Percentiles rank a stretch among this genome's conserved stretches.
These are phyloP conservation scores for Penaeus japonicus DNA, from an alignment of 1,140 invertebrate species.

Conservation along the genomic window DNA sequence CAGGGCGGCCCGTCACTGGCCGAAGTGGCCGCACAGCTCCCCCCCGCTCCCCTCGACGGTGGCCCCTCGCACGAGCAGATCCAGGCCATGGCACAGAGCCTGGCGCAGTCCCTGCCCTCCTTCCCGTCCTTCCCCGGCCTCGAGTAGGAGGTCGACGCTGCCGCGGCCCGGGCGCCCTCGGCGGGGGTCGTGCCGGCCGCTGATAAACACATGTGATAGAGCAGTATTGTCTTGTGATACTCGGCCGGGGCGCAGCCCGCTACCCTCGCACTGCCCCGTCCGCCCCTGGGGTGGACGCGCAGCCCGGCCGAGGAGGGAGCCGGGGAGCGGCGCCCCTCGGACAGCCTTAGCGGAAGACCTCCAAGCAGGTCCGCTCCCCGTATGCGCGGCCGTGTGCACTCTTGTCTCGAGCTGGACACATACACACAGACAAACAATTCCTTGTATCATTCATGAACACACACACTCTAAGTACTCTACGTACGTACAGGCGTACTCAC, in stretches of 20 bases:
- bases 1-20: slow-evolving; percentile 31
- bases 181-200: neutral
- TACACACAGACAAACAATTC: too few relatives aligned
- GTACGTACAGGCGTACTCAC: too few relatives aligned
- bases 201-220: neutral
- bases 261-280: too few relatives aligned
- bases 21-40: slow-evolving; percentile 41
- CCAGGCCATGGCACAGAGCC: slow-evolving; percentile 48
- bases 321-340: too few relatives aligned
- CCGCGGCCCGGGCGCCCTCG: neutral
- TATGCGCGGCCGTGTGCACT: too few relatives aligned
- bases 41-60: slow-evolving; percentile 37
- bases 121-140: slow-evolving; percentile 43
- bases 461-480: too few relatives aligned
- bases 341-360: too few relatives aligned
- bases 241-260: neutral
- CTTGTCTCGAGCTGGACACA: too few relatives aligned
- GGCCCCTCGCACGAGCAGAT: slow-evolving; percentile 53
- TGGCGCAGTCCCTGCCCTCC: slow-evolving; percentile 47
- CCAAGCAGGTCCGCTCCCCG: too few relatives aligned
- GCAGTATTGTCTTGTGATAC: slow-evolving; percentile 3
- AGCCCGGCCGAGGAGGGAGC: neutral
- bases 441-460: too few relatives aligned
- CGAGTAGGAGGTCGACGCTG: neutral
- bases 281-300: neutral